Percentiles rank a stretch among this genome's conserved stretches.
Conservation (phyloP, 2,113 vertebrate genomes). For the Mola mola region DNA sequence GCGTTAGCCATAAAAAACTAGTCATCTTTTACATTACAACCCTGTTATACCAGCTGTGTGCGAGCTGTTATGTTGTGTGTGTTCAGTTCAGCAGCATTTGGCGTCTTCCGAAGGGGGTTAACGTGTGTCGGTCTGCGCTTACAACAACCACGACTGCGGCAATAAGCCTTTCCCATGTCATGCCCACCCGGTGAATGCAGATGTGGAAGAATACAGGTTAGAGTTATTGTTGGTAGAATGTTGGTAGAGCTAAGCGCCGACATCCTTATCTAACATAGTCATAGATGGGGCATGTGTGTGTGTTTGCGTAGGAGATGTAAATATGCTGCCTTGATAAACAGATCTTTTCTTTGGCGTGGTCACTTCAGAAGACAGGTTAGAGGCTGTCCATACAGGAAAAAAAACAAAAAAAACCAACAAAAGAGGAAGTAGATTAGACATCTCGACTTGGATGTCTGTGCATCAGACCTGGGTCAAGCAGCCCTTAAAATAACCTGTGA, state of each 20-base stretch:
- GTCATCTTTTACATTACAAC: constrained; percentile 68
- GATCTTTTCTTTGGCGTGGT: constrained; percentile 79
- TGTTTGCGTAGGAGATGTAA: constrained; percentile 27
- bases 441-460: constrained; percentile 34
- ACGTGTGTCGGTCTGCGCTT: constrained; percentile 28
- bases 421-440: constrained; percentile 49
- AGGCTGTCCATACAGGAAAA: constrained; percentile 29
- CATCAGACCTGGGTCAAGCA: constrained; percentile 57
- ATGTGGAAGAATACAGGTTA: constrained; percentile 31
- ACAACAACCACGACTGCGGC: neutral
- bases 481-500: constrained; percentile 5
- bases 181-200: constrained; percentile 19
- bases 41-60: constrained; percentile 74
- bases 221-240: neutral
- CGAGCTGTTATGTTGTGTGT: constrained; percentile 34
- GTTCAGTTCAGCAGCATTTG: constrained; percentile 70
- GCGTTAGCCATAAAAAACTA: constrained; percentile 60
- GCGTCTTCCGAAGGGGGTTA: constrained; percentile 47
- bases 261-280: no score
- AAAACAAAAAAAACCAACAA: constrained; percentile 21
- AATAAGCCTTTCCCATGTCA: constrained; percentile 33
- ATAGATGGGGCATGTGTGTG: constrained; percentile 6
- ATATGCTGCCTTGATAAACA: constrained; percentile 55
- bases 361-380: constrained; percentile 51
- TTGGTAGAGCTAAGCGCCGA: no score